Conservation (phyloP, 2,888 invertebrate species). For the Drosophila leonis region DNA sequence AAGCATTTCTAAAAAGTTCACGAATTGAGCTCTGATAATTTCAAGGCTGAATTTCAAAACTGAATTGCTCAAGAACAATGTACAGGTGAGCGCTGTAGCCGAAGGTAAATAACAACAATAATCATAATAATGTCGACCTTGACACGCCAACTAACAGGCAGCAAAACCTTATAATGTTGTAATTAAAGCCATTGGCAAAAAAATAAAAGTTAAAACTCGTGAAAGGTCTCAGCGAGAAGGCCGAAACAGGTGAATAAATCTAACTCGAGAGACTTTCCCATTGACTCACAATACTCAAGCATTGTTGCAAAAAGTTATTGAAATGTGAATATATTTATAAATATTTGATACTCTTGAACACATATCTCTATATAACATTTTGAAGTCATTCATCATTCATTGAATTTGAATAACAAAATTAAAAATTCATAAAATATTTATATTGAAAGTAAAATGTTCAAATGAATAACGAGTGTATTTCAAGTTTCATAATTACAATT, state of each 20-base stretch:
- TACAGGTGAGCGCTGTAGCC: slow-evolving; percentile 10
- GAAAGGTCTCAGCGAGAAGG: slow-evolving; percentile 52
- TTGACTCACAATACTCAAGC: slow-evolving; percentile 38
- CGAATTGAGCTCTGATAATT: slow-evolving; percentile 6
- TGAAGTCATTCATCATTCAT: no score
- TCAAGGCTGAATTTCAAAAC: slow-evolving; percentile 31
- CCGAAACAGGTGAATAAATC: slow-evolving; percentile 18
- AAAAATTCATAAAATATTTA: no score
- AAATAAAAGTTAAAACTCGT: slow-evolving; percentile 32
- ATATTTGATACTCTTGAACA: background rate
- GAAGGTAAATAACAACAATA: slow-evolving; percentile 36
- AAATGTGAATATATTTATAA: background rate
- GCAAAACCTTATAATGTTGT: slow-evolving; percentile 52
- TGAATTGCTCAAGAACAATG: slow-evolving; percentile 59
- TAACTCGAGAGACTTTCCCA: slow-evolving; percentile 48
- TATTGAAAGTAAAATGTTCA: background rate
- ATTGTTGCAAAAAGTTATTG: slow-evolving; percentile 1
- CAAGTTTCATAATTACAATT: background rate
- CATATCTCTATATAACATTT: background rate
- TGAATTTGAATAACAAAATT: no score
- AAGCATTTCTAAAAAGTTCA: background rate
- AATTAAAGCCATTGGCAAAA: slow-evolving; percentile 40
- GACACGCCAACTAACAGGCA: slow-evolving; percentile 58
- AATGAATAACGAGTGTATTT: no score
- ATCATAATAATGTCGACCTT: slow-evolving; percentile 45